Conservation (phyloP, 1,140 invertebrate species). For the Aphaenogaster ashmeadi region DNA sequence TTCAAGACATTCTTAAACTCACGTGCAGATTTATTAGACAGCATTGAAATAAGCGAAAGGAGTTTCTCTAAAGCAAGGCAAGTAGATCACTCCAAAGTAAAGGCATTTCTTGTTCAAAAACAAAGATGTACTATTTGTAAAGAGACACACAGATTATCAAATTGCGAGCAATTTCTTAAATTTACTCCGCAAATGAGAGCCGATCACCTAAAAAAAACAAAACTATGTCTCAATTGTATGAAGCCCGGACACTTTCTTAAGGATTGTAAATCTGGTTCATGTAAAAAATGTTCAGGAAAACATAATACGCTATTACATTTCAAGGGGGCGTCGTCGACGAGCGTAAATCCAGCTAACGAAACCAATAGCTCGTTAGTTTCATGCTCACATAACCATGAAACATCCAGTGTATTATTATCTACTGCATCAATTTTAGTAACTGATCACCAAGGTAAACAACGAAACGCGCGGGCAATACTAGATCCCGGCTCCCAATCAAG, state of each 20-base stretch:
- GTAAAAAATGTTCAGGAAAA: background rate
- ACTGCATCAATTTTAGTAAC: background rate
- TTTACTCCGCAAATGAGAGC: no score
- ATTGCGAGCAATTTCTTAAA: no score
- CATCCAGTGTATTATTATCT: background rate
- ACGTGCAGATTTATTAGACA: no score
- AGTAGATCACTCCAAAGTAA: no score
- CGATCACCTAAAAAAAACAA: background rate
- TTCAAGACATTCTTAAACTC: no score
- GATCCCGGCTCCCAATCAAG: background rate
- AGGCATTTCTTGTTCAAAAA: no score
- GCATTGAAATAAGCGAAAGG: no score
- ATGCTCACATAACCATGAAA: background rate
- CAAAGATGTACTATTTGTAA: no score
- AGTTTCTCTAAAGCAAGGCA: no score
- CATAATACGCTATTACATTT: background rate
- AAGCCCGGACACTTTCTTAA: background rate
- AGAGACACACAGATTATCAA: no score
- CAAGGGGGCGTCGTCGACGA: background rate
- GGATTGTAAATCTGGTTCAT: background rate
- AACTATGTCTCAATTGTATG: background rate
- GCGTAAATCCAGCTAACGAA: background rate
- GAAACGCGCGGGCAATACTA: background rate
- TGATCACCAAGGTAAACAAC: background rate
- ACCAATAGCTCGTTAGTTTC: background rate